Percentiles rank a stretch among this genome's conserved stretches.
These are phyloP conservation scores for Erpornis zantholeuca DNA, from an alignment of 2,113 vertebrate genomes.

Conservation along the genomic window DNA sequence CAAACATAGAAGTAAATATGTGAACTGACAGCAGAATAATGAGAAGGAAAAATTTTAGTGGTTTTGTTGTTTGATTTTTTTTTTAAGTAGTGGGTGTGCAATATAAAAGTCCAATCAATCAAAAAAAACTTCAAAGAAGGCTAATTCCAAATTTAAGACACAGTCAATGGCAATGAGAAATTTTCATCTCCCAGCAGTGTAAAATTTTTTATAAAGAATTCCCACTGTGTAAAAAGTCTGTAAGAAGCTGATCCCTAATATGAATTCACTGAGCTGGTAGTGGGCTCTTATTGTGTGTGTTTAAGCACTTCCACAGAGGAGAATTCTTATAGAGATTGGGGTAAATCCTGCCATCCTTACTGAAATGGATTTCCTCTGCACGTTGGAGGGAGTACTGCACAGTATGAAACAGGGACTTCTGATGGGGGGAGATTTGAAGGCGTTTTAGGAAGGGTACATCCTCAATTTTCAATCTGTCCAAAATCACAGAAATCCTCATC, in stretches of 20 bases:
- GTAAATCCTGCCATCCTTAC: constrained; percentile 31
- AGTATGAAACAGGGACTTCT: not conserved
- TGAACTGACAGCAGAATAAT: not conserved
- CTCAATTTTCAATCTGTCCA: not conserved
- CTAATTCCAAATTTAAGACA: not conserved
- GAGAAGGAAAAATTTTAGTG: not conserved
- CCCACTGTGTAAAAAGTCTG: not conserved
- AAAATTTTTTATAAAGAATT: constrained; percentile 42
- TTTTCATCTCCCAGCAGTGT: not conserved
- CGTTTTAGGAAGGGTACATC: not conserved
- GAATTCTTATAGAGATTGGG: constrained; percentile 34
- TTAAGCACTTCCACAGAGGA: constrained; percentile 33
- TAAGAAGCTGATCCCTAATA: constrained; percentile 12
- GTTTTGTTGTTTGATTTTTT: not conserved
- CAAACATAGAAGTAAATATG: not conserved
- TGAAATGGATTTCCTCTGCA: constrained; percentile 20
- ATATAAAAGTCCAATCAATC: not conserved
- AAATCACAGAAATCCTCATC: constrained; percentile 2
- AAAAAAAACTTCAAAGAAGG: not conserved
- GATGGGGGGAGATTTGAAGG: not conserved
- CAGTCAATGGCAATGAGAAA: not conserved
- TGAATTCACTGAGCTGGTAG: constrained; percentile 17
- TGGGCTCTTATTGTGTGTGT: not conserved
- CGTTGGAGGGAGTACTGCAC: not conserved
- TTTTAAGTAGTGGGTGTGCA: not conserved